Evolutionary conservation across 2,888 invertebrate species (phyloP).

Genomic region (Operophtera brumata): DNA sequence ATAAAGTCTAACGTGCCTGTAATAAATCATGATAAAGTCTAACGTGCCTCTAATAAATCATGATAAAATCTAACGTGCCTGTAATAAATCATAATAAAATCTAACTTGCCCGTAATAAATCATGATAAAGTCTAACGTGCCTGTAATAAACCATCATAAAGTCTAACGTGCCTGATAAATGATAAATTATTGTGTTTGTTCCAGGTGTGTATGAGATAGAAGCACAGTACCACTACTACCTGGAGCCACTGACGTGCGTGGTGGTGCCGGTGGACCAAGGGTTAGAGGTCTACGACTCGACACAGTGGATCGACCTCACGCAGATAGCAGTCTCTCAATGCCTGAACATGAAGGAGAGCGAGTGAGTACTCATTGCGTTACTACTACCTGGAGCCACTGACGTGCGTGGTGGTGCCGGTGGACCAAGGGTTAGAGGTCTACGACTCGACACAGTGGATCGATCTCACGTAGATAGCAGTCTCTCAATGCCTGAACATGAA

Average conservation of each 20-base stretch:
- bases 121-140: too few species aligned
- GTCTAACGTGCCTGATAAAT: too few species aligned
- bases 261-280: conserved; percentile 85
- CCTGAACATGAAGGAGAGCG: conserved; percentile 79
- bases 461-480: conserved; percentile 80
- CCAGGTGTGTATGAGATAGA: conserved; percentile 80
- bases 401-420: conserved; percentile 83
- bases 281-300: conserved; percentile 82
- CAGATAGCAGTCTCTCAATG: conserved; percentile 81
- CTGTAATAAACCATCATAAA: too few species aligned
- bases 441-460: conserved; percentile 84
- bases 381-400: conserved; percentile 85
- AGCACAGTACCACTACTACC: conserved; percentile 87
- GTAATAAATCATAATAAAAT: too few species aligned
- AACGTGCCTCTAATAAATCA: too few species aligned
- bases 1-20: too few species aligned
- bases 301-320: conserved; percentile 84
- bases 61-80: too few species aligned
- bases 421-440: conserved; percentile 86
- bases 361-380: conserved; percentile 57
- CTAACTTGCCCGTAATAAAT: too few species aligned
- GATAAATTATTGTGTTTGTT: too few species aligned
- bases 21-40: too few species aligned
- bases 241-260: conserved; percentile 85
- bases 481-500: conserved; percentile 78